Base-by-base conservation (phyloP, 2,888 invertebrate species). In the Cenopis cana region DNA sequence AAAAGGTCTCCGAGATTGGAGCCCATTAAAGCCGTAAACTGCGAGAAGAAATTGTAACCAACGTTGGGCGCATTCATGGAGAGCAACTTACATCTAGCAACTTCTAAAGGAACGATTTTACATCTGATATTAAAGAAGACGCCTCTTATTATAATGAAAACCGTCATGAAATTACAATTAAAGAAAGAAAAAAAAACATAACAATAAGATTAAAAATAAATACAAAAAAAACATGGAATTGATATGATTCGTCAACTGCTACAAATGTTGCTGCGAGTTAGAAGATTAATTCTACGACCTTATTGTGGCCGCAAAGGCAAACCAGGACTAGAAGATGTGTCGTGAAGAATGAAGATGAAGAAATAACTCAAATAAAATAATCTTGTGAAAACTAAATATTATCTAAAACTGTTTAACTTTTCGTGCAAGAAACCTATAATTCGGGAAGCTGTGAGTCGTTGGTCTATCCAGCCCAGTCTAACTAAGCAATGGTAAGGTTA, bases 391-490 rank as follows among this genome's bases (percentile, higher is more conserved):
- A 57, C 38, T 20, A 59, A 38, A 62, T 20, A 52, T 10, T 18
- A 14, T 17, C 49, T 20, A 57, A 59, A 29, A 14, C 36, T 65
- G 50, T 5, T 52, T 20, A 66, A 61, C 46, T 46, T 68, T 61
- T 20, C 29, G 17, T 55, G 33, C 33, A 20, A 54, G 57, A 36
- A 66, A 66, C 18, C 49, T 46, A 66, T 12, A 36, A 52, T 46
- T 24, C 54, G 20, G 41, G 67, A 61, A 17, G 80, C 75, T 69
- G 77, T 81, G 85, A 84, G 84, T 87, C 88, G 86, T 86, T 82
- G 86, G 90, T 89, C 89, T 84, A 84, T 82, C 86, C 85, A 88
- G 90, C 90, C 90, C 92, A 90, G 91, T 89, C 91, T 91, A 80
- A 79, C 82, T 81, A 77, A 77, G 79, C 81, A 81, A 81, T 81